phyloP scores from a whole-genome alignment of 2,888 invertebrate species.

The Sepioteuthis lessoniana region DNA sequence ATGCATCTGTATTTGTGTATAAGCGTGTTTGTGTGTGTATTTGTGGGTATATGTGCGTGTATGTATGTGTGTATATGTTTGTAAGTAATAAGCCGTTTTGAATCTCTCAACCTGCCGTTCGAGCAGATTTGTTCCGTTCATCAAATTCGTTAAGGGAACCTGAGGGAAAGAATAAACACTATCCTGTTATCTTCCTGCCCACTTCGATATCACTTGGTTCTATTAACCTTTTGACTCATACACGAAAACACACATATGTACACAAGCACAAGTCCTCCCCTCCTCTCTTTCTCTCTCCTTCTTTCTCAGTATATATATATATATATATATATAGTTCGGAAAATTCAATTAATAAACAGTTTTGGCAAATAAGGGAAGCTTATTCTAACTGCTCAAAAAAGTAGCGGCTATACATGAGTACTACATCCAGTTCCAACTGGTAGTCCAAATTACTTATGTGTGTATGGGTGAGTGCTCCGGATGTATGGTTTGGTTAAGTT shows the following conservation, averaged over 20 bases:
- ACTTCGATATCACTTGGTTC: neutral
- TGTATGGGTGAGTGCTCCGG: no score
- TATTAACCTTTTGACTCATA: neutral
- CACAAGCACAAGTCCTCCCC: neutral
- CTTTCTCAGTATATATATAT: neutral
- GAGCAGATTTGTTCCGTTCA: neutral
- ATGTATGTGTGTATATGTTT: neutral
- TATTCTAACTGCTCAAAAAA: no score
- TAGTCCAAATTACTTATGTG: no score
- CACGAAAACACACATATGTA: neutral
- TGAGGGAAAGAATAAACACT: neutral
- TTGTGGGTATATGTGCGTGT: neutral
- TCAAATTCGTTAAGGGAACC: neutral
- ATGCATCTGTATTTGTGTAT: neutral
- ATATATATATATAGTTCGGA: neutral
- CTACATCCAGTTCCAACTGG: no score
- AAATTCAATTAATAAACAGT: no score
- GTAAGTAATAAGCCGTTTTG: neutral
- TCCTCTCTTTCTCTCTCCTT: no score
- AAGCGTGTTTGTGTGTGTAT: neutral
- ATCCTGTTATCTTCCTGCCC: accelerated
- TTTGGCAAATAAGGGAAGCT: no score
- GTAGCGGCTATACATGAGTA: no score
- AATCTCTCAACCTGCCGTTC: neutral
- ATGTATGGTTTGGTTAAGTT: no score